phyloP scores from a whole-genome alignment of 1,140 invertebrate species.

The Daktulosphaira vitifoliae region DNA sequence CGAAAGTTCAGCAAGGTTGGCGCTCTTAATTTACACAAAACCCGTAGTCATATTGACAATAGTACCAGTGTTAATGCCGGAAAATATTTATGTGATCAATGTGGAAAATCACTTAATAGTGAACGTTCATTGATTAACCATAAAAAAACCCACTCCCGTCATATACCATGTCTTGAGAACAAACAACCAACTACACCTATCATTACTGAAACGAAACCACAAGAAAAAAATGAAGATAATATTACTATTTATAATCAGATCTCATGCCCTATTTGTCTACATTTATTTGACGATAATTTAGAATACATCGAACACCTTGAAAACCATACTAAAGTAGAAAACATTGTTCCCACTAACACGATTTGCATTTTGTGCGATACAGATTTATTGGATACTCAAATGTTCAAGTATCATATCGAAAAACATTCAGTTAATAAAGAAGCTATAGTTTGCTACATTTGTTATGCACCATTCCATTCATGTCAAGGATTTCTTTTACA shows the following conservation, averaged over 20 bases:
- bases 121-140: conserved; percentile 46
- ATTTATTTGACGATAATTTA: too few relatives aligned
- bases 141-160: conserved; percentile 45
- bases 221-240: too few relatives aligned
- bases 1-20: conserved; percentile 15
- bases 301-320: too few relatives aligned
- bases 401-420: neutral
- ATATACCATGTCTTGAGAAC: too few relatives aligned
- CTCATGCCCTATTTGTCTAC: too few relatives aligned
- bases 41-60: conserved; percentile 11
- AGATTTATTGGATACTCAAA: neutral
- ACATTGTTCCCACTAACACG: too few relatives aligned
- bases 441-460: neutral
- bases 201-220: too few relatives aligned
- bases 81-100: conserved; percentile 46
- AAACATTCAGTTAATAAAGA: neutral
- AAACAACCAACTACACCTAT: too few relatives aligned
- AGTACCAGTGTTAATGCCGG: neutral
- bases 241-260: too few relatives aligned
- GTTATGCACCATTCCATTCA: neutral
- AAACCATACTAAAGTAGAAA: too few relatives aligned
- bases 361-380: conserved; percentile 3
- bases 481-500: neutral
- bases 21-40: conserved; percentile 21
- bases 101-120: conserved; percentile 46